A percentile compares a stretch with the other conserved stretches of the same genome.
phyloP scores from a whole-genome alignment of 2,888 invertebrate species.

The Subacronicta megacephala region DNA sequence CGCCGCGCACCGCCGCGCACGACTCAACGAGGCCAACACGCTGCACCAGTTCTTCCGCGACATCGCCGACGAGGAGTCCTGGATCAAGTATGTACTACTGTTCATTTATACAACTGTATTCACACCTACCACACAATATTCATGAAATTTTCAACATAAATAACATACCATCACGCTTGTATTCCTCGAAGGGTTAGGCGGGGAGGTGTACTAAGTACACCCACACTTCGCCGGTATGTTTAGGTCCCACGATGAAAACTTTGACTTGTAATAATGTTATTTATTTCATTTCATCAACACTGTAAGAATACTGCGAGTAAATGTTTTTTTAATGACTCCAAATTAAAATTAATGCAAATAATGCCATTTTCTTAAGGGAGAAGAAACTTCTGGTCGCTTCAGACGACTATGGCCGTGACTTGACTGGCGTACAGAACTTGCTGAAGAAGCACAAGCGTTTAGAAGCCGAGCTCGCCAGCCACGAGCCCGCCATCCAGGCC shows the following conservation, averaged over 20 bases:
- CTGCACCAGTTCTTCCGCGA: constrained; percentile 99
- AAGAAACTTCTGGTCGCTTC: constrained; percentile 99
- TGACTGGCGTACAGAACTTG: constrained; percentile 99
- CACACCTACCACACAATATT: no score
- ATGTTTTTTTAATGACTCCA: no score
- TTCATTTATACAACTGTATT: no score
- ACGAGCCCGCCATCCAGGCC: constrained; percentile 98
- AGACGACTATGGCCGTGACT: constrained; percentile 99
- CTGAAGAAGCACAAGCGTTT: constrained; percentile 99
- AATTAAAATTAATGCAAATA: background rate
- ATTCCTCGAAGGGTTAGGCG: no score
- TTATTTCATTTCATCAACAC: no score
- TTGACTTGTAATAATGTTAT: no score
- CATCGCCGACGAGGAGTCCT: constrained; percentile 99
- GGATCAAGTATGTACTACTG: constrained; percentile 94
- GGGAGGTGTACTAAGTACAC: no score
- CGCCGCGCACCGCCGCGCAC: constrained; percentile 97
- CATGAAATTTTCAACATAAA: no score
- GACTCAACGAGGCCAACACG: constrained; percentile 98
- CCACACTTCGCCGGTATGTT: no score
- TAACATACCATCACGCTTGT: no score
- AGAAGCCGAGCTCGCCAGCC: constrained; percentile 99
- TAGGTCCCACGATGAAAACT: no score
- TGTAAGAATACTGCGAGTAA: no score
- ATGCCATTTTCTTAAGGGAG: constrained; percentile 89